A percentile compares a stretch with the other conserved stretches of the same genome.
phyloP scores from a whole-genome alignment of 2,797 vertebrate species.

The Sebastes paucispinis region DNA sequence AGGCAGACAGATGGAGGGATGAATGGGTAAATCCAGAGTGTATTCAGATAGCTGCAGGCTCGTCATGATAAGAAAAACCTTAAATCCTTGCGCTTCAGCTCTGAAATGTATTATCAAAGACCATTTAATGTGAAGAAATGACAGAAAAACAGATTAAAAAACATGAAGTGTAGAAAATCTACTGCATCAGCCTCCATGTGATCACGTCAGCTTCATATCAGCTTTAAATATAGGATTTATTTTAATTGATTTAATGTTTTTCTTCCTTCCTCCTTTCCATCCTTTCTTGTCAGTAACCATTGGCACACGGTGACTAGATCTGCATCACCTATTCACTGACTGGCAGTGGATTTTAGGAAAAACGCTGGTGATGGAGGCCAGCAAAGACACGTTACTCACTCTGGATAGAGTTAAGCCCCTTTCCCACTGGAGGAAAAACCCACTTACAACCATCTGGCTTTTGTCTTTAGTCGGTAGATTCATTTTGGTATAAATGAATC shows the following conservation, averaged over 20 bases:
- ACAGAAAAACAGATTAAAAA: conserved; percentile 10
- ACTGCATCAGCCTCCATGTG: background rate
- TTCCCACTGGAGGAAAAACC: background rate
- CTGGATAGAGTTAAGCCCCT: background rate
- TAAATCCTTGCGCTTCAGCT: conserved; percentile 16
- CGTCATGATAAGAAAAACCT: conserved; percentile 18
- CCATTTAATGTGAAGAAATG: background rate
- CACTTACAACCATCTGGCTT: too few relatives aligned
- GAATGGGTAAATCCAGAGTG: conserved; percentile 31
- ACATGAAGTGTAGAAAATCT: background rate
- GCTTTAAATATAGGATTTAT: background rate
- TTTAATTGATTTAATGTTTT: background rate
- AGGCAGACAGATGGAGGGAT: conserved; percentile 12
- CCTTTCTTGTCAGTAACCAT: background rate
- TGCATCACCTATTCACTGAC: background rate
- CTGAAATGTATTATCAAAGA: conserved; percentile 21
- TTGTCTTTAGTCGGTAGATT: too few relatives aligned
- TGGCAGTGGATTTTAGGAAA: background rate
- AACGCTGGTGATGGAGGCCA: background rate
- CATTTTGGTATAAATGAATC: too few relatives aligned
- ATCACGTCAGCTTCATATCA: background rate
- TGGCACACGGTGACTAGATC: background rate
- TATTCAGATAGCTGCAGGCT: conserved; percentile 11
- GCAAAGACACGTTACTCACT: background rate
- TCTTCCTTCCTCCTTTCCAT: background rate